Conservation (phyloP, 2,113 vertebrate genomes). For the Gorsachius goisagi region DNA sequence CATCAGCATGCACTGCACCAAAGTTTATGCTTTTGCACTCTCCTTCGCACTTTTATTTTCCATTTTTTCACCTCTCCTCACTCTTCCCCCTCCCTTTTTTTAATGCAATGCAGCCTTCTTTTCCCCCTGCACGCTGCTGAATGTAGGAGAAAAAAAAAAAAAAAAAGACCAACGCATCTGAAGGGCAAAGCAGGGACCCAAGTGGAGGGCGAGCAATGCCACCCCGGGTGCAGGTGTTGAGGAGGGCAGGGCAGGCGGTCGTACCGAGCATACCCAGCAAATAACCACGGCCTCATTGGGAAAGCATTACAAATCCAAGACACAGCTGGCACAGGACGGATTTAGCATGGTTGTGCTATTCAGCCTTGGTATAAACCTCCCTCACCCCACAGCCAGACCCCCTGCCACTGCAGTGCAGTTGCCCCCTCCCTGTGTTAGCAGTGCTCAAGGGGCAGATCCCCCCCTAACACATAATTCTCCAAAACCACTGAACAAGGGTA, state of each 20-base stretch:
- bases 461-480: background rate
- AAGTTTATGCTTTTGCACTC: background rate
- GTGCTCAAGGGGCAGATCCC: background rate
- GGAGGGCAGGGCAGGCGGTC: background rate
- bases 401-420: background rate
- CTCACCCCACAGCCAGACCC: accelerated
- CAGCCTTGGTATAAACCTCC: background rate
- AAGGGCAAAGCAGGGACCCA: background rate
- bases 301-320: background rate
- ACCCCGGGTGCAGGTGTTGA: background rate
- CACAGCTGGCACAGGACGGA: background rate
- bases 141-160: background rate
- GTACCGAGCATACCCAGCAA: background rate
- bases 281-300: background rate
- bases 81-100: background rate
- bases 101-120: background rate
- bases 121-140: background rate
- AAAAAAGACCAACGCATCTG: background rate
- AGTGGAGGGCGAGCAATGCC: background rate
- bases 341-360: background rate
- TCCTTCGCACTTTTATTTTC: background rate
- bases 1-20: accelerated
- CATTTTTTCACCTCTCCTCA: background rate
- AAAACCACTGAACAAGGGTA: background rate
- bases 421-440: background rate